phyloP scores from a whole-genome alignment of 2,888 invertebrate species.

The Lamellibrachia columna region DNA sequence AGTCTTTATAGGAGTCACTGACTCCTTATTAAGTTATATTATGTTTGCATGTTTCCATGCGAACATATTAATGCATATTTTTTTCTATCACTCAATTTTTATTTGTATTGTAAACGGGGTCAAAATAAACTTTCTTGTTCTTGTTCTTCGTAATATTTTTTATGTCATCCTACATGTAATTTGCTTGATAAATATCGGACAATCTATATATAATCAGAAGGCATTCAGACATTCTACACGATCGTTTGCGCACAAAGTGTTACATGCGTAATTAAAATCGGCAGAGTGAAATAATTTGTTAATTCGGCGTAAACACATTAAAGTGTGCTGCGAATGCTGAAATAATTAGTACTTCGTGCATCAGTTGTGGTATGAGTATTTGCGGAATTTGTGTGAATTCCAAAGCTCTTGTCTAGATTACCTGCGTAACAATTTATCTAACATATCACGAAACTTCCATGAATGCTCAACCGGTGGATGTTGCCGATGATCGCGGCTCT shows the following conservation, averaged over 20 bases:
- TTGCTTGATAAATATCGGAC: not conserved
- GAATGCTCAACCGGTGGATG: not conserved
- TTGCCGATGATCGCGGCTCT: not conserved
- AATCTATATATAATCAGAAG: not conserved
- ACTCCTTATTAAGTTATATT: too few species aligned
- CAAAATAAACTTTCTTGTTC: not conserved
- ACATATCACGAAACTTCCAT: not conserved
- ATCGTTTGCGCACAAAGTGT: not conserved
- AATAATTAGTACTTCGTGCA: not conserved
- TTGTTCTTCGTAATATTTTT: not conserved
- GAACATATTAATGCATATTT: too few species aligned
- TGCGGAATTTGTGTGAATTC: not conserved
- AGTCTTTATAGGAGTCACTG: too few species aligned
- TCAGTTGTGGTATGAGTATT: not conserved
- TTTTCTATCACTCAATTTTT: too few species aligned
- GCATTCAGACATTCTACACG: not conserved
- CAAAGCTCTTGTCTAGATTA: not conserved
- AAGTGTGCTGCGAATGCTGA: not conserved
- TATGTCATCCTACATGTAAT: not conserved
- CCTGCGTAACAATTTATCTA: not conserved
- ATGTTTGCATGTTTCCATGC: too few species aligned
- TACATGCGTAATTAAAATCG: too few species aligned
- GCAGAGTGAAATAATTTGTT: not conserved
- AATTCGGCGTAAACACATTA: not conserved
- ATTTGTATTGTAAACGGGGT: too few species aligned